Percentiles rank a stretch among this genome's conserved stretches.
Evolutionary conservation across 2,113 vertebrate species (phyloP).

Genomic region (Sylvia atricapilla): DNA sequence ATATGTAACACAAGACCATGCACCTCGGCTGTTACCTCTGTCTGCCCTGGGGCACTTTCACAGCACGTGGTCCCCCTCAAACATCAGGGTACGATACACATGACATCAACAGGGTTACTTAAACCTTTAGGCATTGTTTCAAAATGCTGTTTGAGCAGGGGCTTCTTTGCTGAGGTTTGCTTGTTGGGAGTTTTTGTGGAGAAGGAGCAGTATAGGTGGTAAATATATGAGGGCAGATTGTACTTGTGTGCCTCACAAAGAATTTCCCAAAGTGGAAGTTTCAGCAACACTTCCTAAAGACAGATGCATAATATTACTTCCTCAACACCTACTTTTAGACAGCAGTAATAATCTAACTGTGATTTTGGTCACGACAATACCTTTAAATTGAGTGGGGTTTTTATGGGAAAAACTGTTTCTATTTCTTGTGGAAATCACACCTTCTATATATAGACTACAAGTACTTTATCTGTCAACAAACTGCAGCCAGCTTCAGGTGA

Average conservation of each 20-base stretch:
- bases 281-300: neutral
- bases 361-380: neutral
- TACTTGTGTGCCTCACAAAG: accelerated
- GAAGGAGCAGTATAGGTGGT: neutral
- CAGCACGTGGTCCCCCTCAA: neutral
- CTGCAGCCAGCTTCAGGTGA: neutral
- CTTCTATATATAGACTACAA: neutral
- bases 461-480: neutral
- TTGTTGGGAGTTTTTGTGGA: neutral
- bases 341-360: neutral
- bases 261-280: neutral
- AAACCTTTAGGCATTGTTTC: neutral
- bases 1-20: neutral
- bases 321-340: neutral
- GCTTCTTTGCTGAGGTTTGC: neutral
- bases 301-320: neutral
- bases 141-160: neutral
- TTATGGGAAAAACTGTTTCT: neutral
- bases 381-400: neutral
- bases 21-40: neutral
- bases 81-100: neutral
- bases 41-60: neutral
- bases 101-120: neutral
- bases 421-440: neutral
- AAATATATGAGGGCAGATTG: neutral